Conservation (phyloP, 2,888 invertebrate genomes). For the Hemistola chrysoprasaria region DNA sequence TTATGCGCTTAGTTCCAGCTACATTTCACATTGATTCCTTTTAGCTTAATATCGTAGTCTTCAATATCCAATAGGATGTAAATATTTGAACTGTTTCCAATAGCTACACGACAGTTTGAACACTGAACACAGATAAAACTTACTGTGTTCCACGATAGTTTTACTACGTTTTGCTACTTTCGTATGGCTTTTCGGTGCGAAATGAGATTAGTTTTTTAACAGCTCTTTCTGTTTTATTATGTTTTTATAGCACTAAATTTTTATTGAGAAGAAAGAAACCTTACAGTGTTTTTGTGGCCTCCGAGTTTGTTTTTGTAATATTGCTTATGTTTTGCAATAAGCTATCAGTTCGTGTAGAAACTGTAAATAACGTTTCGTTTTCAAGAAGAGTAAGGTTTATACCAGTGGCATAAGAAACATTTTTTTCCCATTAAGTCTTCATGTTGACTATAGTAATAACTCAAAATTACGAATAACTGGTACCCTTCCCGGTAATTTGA, state of each 20-base stretch:
- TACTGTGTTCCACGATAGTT: conserved; percentile 24
- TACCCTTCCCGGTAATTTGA: too few relatives aligned
- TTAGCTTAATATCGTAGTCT: conserved; percentile 17
- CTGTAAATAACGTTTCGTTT: too few relatives aligned
- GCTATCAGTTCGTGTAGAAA: too few relatives aligned
- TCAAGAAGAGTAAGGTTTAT: too few relatives aligned
- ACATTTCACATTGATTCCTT: not conserved
- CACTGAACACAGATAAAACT: conserved; percentile 30
- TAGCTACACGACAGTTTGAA: conserved; percentile 19
- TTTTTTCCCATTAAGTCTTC: too few relatives aligned
- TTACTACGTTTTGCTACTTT: conserved; percentile 18
- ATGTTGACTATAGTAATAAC: too few relatives aligned
- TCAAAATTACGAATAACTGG: too few relatives aligned
- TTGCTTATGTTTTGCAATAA: too few relatives aligned
- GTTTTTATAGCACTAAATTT: conserved; percentile 3
- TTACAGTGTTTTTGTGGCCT: too few relatives aligned
- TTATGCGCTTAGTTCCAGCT: too few relatives aligned
- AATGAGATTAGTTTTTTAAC: conserved; percentile 15
- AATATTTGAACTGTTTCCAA: conserved; percentile 28
- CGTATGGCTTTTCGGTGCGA: conserved; percentile 15
- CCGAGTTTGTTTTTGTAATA: too few relatives aligned
- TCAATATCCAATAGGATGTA: conserved; percentile 31
- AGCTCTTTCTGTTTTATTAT: conserved; percentile 8
- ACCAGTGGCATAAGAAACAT: too few relatives aligned
- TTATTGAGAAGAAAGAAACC: not conserved